Evolutionary conservation across 2,888 invertebrate species (phyloP), one percentile per base, ranked within the genome.

Genomic region (Callinectes sapidus): DNA sequence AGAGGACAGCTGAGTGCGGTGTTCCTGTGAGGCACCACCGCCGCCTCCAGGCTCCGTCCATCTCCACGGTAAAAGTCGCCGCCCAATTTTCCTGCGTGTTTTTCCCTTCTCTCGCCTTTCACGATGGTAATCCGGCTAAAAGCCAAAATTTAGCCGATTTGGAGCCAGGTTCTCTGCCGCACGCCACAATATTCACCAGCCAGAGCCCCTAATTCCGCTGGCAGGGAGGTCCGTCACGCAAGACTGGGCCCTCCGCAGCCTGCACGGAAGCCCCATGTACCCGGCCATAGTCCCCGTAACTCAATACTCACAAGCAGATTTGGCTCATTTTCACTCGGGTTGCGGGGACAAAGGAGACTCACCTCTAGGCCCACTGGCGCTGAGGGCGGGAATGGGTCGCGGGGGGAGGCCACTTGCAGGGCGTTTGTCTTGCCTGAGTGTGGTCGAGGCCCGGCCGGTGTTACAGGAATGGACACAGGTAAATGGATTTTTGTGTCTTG

Each of bases 401-500:
- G 14, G 35, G 81, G 48, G 85, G 18, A 42, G 85, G 89, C 89
- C 92, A 89, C 89, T 89, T 92, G 54, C 92, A 89, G 89, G 71
- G 85, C 92, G 92, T 92, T 92, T 92, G 92, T 92, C 92, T 92
- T 92, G 86, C 81, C 42, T 85, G 89, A 92, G 92, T 92, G 92
- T 77, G 92, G 89, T 71, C 54, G 77, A 89, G 81, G 92, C 55
- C 89, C 81, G 71, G 92, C 88, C 89, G 92, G 92, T 92, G 92
- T 92, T 92, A 92, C 92, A 92, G 61, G 88, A 92, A 92, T 92
- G 92, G 92, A 92, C 92, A 89, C 89, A 89, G 89, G 92, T 92
- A 92, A 92, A 92, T 92, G 92, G 92, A 92, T 92, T 92, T 92
- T 92, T 92, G 92, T 92, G 92, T 92, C 92, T 92, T 92, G 92